phyloP scores from a whole-genome alignment of 37 sponge, comb jelly and placozoan genomes.

The Ianthella basta region DNA sequence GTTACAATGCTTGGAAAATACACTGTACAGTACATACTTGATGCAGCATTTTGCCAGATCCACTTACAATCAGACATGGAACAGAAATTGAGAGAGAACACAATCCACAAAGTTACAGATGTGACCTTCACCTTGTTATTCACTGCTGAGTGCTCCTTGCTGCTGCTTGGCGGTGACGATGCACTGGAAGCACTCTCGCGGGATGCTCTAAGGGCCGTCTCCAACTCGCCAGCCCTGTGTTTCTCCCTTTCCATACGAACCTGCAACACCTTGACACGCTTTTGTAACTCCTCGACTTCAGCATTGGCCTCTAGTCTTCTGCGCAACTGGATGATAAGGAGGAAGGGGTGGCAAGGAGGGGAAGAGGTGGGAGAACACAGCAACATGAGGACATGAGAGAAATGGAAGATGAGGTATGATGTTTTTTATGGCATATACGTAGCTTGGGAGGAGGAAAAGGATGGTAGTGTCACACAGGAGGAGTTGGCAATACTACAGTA shows the following conservation, averaged over 20 bases:
- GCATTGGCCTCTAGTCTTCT: conserved; percentile 18
- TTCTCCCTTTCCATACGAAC: conserved; percentile 51
- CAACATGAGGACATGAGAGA: neutral
- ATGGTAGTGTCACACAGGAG: no score
- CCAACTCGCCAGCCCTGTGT: conserved; percentile 10
- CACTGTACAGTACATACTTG: no score
- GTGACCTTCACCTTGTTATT: conserved; percentile 43
- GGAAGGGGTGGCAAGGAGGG: no score
- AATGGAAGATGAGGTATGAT: no score
- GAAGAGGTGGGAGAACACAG: neutral
- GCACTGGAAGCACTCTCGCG: neutral
- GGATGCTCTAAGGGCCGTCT: conserved; percentile 22
- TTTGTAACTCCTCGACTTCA: conserved; percentile 41
- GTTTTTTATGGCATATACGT: no score
- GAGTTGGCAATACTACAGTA: no score
- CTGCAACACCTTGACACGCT: conserved; percentile 50
- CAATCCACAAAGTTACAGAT: no score
- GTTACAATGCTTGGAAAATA: no score
- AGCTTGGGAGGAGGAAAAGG: no score
- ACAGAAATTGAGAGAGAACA: no score
- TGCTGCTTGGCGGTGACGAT: neutral
- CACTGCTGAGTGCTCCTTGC: neutral
- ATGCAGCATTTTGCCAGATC: no score
- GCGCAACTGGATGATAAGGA: conserved; percentile 1
- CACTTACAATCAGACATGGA: no score